Evolutionary conservation across 2,797 vertebrate species (phyloP).

Genomic region (Anableps anableps): DNA sequence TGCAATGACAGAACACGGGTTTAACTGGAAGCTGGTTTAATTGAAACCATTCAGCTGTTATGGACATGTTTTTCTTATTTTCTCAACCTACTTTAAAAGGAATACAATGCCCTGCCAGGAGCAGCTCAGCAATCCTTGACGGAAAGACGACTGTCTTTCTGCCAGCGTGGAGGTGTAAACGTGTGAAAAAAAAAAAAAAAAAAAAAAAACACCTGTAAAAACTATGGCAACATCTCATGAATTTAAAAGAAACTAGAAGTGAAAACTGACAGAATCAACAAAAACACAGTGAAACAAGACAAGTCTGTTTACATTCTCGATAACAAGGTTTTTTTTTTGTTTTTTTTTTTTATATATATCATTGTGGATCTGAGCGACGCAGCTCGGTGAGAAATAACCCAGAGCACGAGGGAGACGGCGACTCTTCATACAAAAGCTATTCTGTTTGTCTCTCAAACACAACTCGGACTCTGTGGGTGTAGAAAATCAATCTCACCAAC

Average conservation of each 20-base stretch:
- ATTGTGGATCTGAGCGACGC: conserved; percentile 42
- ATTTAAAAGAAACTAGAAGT: neutral
- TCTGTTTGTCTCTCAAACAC: conserved; percentile 62
- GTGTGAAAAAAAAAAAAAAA: neutral
- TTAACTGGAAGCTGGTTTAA: conserved; percentile 5
- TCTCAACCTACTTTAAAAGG: neutral
- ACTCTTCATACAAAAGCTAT: conserved; percentile 62
- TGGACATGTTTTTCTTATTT: conserved; percentile 10
- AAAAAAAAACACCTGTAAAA: conserved; percentile 12
- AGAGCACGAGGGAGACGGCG: conserved; percentile 44
- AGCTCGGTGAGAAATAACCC: conserved; percentile 65
- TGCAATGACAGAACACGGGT: neutral
- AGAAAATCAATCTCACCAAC: conserved; percentile 71
- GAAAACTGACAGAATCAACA: conserved; percentile 16
- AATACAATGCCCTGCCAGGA: conserved; percentile 35
- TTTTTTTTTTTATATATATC: conserved; percentile 22
- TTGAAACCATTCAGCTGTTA: conserved; percentile 7
- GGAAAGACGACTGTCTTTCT: conserved; percentile 23
- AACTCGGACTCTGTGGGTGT: conserved; percentile 61
- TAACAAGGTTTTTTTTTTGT: conserved; percentile 49
- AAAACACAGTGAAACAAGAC: neutral
- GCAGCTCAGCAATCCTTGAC: conserved; percentile 21
- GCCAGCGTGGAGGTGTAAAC: conserved; percentile 15
- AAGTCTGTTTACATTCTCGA: conserved; percentile 9
- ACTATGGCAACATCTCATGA: neutral